phyloP scores from a whole-genome alignment of 2,113 vertebrate species.

The Channa argus region DNA sequence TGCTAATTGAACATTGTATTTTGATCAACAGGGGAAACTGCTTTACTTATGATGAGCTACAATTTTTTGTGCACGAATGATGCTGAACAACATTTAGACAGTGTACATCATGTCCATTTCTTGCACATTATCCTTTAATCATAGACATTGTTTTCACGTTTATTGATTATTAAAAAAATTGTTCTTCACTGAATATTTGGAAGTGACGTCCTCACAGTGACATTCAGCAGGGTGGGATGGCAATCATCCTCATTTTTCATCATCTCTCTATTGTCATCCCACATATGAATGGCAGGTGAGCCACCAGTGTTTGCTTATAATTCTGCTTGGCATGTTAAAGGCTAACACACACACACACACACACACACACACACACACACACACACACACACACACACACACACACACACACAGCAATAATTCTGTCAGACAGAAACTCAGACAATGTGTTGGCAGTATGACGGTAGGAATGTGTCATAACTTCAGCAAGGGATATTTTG shows the following conservation, averaged over 20 bases:
- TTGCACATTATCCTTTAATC: too few species aligned
- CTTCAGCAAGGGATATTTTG: background rate
- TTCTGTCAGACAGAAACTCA: conserved; percentile 34
- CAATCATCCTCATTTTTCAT: conserved; percentile 75
- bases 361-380: too few species aligned
- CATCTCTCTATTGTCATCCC: conserved; percentile 71
- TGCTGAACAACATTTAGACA: too few species aligned
- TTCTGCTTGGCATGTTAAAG: conserved; percentile 27
- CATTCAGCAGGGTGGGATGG: conserved; percentile 44
- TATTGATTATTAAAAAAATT: too few species aligned
- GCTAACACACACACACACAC: conserved; percentile 27
- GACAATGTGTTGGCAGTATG: background rate
- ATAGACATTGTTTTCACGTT: too few species aligned
- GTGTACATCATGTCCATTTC: too few species aligned
- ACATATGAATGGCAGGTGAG: conserved; percentile 56
- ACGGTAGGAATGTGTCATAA: conserved; percentile 8
- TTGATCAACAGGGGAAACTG: too few species aligned
- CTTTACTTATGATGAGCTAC: too few species aligned
- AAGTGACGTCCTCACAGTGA: conserved; percentile 74
- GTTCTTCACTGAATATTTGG: background rate
- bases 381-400: too few species aligned
- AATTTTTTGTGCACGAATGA: too few species aligned
- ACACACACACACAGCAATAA: background rate
- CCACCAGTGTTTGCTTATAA: conserved; percentile 42
- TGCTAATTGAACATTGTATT: too few species aligned